Percentiles rank a stretch among this genome's conserved stretches.
Conservation (phyloP, 2,113 vertebrate genomes). For the Pampusana beccarii region DNA sequence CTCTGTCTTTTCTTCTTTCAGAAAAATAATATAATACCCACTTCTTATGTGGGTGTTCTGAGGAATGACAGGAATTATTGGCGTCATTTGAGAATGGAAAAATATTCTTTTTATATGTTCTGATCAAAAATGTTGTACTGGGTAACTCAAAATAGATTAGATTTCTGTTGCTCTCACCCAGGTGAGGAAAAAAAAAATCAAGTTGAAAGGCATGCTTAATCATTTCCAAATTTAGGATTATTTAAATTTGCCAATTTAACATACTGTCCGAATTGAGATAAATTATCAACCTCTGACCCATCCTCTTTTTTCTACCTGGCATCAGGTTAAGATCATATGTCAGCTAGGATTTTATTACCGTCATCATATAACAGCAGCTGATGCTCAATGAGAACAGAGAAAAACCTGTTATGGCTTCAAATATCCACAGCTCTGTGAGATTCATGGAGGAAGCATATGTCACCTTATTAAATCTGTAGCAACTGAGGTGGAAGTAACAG, state of each 20-base stretch:
- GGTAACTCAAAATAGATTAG: background rate
- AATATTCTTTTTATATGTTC: background rate
- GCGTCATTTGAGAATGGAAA: background rate
- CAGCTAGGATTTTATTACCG: constrained; percentile 30
- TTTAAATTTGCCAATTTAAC: constrained; percentile 3
- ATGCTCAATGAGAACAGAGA: constrained; percentile 36
- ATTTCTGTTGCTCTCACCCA: background rate
- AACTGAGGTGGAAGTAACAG: constrained; percentile 55
- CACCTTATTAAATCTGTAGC: constrained; percentile 54
- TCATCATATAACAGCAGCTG: constrained; percentile 42
- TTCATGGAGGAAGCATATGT: constrained; percentile 45
- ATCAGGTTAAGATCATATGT: constrained; percentile 3
- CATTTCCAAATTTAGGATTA: background rate
- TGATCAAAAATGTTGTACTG: background rate
- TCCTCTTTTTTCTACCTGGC: background rate
- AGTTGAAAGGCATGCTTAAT: background rate
- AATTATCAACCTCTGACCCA: background rate
- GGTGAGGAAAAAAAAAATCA: background rate
- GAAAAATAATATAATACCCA: background rate
- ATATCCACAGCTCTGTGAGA: constrained; percentile 40
- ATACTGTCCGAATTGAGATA: background rate
- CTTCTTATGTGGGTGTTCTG: background rate
- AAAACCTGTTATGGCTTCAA: constrained; percentile 45
- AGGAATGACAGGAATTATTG: background rate
- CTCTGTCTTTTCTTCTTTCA: background rate